Evolutionary conservation across 2,797 vertebrate genomes (phyloP), one percentile per base, ranked within the genome.

Genomic region (Onychomys arenicola): DNA sequence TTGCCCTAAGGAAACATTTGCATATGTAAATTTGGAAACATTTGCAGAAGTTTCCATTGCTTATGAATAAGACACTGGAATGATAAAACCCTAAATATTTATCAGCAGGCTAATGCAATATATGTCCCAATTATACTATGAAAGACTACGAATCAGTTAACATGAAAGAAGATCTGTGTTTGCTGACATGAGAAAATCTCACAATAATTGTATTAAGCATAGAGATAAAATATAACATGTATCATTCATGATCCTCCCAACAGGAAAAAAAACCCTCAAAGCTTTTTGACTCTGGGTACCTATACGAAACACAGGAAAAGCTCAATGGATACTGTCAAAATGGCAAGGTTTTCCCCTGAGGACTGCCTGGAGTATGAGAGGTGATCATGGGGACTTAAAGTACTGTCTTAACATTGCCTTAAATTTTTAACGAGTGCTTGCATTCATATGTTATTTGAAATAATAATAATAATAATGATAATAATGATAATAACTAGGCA

Each of bases 1-100:
- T 95, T 96, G 90, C 69, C 71, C 63, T 65, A 14, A 52, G 73
- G 77, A 78, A 80, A 91, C 12, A 93, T 94, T 95, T 95, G 34
- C 40, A 55, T 76, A 65, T 25, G 34, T 71, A 96, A 91, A 93
- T 88, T 94, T 23, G 77, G 59, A 91, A 95, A 86, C 78, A 87
- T 93, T 96, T 91, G 59, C 10, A 55, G 88, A 63, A 19, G 2
- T 91, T 93, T 95, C 82, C 16, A 55, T 13, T 97, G 61, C 95
- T 95, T 65, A n/a, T 71, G 89, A 87, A 78, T 82, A 77, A 92
- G 95, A 92, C 87, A 75, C 23, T 77, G 37, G n/a, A 59, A 34
- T 21, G n/a, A 55, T 40, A 63, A 75, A 27, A 90, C 0, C 46
- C n/a, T 73, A 86, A 57, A 43, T 78, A 84, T 46, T 94, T 49